These are phyloP conservation scores for Scaptomyza montana DNA, from an alignment of 1,140 invertebrate species.

Conservation along the genomic window DNA sequence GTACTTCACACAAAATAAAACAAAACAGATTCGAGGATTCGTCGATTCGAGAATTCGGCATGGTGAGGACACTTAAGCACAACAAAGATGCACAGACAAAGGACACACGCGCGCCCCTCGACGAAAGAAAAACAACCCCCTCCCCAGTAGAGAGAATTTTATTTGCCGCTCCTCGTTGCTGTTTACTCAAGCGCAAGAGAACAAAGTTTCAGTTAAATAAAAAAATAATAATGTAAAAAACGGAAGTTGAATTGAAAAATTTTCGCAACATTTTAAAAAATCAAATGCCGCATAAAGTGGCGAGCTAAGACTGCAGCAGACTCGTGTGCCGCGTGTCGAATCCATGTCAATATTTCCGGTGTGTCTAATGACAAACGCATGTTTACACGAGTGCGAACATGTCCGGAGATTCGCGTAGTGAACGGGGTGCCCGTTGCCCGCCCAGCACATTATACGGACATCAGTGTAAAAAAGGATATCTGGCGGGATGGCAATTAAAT, in stretches of 20 bases:
- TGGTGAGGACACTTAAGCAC: slow-evolving; percentile 75
- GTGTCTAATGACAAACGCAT: slow-evolving; percentile 83
- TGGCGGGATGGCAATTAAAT: slow-evolving; percentile 63
- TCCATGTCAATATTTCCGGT: slow-evolving; percentile 76
- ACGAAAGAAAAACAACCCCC: slow-evolving; percentile 50
- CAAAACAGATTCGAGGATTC: slow-evolving; percentile 15
- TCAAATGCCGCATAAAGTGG: slow-evolving; percentile 74
- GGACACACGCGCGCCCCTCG: slow-evolving; percentile 65
- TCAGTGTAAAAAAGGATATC: slow-evolving; percentile 52
- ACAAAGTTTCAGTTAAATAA: slow-evolving; percentile 30
- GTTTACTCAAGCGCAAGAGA: slow-evolving; percentile 69
- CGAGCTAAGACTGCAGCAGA: slow-evolving; percentile 12
- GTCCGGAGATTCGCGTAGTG: slow-evolving; percentile 43
- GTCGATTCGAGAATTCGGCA: slow-evolving; percentile 61
- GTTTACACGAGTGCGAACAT: slow-evolving; percentile 82
- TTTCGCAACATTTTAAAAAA: slow-evolving; percentile 72
- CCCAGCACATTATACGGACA: slow-evolving; percentile 63
- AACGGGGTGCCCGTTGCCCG: slow-evolving; percentile 33
- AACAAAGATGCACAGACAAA: slow-evolving; percentile 75
- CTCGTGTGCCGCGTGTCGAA: slow-evolving; percentile 75
- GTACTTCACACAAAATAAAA: slow-evolving; percentile 63
- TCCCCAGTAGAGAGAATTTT: not conserved
- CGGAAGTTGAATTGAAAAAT: slow-evolving; percentile 39
- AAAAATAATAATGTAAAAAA: slow-evolving; percentile 10
- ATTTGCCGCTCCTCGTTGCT: slow-evolving; percentile 31